Evolutionary conservation across 2,797 vertebrate genomes (phyloP).

Genomic region (Calcarius lapponicus): DNA sequence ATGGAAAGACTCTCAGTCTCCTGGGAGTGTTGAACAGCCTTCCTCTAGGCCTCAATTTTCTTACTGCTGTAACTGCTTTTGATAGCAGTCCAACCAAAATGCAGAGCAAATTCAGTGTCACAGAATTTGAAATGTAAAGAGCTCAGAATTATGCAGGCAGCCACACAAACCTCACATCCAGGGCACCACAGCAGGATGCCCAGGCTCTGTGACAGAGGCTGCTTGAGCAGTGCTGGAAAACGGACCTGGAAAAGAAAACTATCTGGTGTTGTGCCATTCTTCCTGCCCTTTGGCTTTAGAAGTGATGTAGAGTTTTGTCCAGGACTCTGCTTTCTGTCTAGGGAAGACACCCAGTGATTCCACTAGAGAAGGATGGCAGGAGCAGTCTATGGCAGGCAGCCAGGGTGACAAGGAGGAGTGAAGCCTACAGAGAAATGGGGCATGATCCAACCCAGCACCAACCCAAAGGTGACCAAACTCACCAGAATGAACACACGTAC

Average conservation of each 20-base stretch:
- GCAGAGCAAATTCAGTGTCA: background rate
- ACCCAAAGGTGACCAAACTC: background rate
- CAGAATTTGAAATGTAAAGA: background rate
- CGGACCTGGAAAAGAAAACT: background rate
- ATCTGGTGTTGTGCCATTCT: background rate
- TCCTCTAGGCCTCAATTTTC: background rate
- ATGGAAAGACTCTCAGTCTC: background rate
- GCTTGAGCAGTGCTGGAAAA: background rate
- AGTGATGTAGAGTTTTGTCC: background rate
- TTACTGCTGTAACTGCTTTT: background rate
- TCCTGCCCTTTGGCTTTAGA: background rate
- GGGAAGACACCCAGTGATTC: background rate
- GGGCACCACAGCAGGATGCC: background rate
- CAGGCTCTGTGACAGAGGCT: background rate
- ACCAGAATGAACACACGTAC: accelerated
- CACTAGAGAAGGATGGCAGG: background rate
- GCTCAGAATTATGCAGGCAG: accelerated
- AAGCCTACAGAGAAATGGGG: background rate
- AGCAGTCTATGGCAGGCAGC: background rate
- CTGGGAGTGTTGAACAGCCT: accelerated
- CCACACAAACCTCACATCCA: background rate
- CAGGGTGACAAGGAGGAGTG: background rate
- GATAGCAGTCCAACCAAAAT: background rate
- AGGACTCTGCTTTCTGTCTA: no score
- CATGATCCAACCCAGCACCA: background rate